Base-by-base conservation (phyloP, 2,113 vertebrate genomes). In the Dolichallabes microphthalmus region DNA sequence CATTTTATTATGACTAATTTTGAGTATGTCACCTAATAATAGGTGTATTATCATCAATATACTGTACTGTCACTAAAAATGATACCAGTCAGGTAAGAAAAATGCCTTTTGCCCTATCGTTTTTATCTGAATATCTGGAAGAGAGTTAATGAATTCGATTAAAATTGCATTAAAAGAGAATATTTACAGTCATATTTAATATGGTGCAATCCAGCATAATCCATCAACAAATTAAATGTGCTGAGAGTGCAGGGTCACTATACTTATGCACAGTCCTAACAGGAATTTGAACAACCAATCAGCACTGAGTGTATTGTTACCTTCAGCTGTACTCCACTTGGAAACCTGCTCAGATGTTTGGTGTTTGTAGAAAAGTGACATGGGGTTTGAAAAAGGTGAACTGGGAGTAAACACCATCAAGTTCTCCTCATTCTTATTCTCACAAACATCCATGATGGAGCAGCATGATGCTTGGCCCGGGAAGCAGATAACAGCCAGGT, bases 401-500 rank as follows among this genome's bases (percentile, higher is more conserved):
- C 22, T 53, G 88, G 58, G 73, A 63, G 71, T 60, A 55, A 68
- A 75, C 39, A 60, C 45, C 30, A 2, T 84, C 2, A 61, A 61
- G 57, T 74, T 35, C 27, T 84, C 80, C 4, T 53, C 78, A 1
- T 66, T 64, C 32, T 22, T 50, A 64, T 13, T 61, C 35, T 66
- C 57, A 15, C 9, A 32, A 76, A 53, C 2, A 69, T 83, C 58
- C 74, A 66, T n/a, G 27, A 3, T 69, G 32, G 66, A 85, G 78
- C 61, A 63, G 17, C 76, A 82, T 39, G 80, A 87, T 76, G 82
- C 80, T 25, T 80, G 94, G 90, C 96, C 96, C 91, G 96, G 96
- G 88, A 96, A 97, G 93, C 96, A 96, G 91, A 97, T 96, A 88
- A 97, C 95, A 90, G 96, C 96, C 93, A 97, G 94, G 95, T 96